A percentile compares a stretch with the other conserved stretches of the same genome.
These are phyloP conservation scores for Adelognathus sp. DNA, from an alignment of 2,888 invertebrate genomes.

Conservation along the genomic window DNA sequence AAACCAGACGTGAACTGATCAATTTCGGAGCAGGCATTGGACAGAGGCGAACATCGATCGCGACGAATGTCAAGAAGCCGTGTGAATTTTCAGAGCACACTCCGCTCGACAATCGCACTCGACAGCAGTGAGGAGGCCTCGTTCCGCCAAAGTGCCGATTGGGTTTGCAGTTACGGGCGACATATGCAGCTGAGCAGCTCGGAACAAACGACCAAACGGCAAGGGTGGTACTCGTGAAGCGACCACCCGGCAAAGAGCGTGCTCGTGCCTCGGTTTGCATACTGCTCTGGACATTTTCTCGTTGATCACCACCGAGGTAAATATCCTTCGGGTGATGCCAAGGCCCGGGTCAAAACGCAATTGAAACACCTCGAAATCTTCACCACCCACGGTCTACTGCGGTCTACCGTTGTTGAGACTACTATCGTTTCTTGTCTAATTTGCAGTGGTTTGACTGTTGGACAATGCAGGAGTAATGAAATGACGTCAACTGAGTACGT, in stretches of 20 bases:
- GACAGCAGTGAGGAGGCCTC: neutral
- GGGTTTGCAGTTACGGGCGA: neutral
- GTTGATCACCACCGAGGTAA: neutral
- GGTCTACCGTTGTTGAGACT: too few species aligned
- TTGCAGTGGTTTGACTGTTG: too few species aligned
- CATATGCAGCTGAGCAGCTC: neutral
- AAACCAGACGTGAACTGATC: neutral
- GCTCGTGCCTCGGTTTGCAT: neutral
- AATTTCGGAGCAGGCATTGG: neutral
- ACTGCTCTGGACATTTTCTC: slow-evolving; percentile 28
- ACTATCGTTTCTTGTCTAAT: too few species aligned
- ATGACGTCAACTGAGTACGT: too few species aligned
- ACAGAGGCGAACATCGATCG: neutral
- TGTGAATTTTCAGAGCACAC: neutral
- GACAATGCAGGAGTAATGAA: too few species aligned
- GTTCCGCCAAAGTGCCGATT: neutral
- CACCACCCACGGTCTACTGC: neutral
- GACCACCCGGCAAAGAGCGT: neutral
- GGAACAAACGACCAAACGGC: neutral
- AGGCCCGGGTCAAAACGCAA: neutral
- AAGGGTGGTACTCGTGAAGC: neutral
- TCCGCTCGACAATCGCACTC: too few species aligned
- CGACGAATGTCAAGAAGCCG: neutral
- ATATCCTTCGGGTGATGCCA: slow-evolving; percentile 21
- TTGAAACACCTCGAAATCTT: neutral